Base-by-base conservation (phyloP, 1,140 invertebrate genomes). In the Oedothorax gibbosus region DNA sequence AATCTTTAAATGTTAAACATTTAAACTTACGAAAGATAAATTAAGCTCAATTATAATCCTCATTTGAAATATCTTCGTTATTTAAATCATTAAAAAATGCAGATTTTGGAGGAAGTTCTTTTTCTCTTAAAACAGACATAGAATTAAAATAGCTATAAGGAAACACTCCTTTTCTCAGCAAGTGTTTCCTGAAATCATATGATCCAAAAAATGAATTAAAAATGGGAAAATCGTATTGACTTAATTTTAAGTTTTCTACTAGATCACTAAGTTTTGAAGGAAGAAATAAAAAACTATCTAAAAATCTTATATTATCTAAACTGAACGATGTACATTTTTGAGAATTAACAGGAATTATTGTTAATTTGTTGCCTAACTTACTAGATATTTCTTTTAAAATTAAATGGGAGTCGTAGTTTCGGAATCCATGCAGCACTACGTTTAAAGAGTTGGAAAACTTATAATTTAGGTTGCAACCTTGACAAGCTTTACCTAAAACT, bases 131-230 rank as follows among this genome's bases (percentile, higher is more conserved):
- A 64, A 75, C 86, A 3, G 86, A 71, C 20, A 56, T 77, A 4
- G 15, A 50, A 49, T 87, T 72, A 15, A 87, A 85, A 69, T 88
- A 88, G 49, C 87, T 86, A 79, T 88, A 88, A 10, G 87, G 87
- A 65, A 64, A 66, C 7, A 60, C 51, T n/a, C 72, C 51, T 69
- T 69, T 69, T 64, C 62, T 3, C 53, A 35, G 20, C 54, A 78
- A 78, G 11, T 54, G 0, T n/a, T 51, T 10, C 0, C 15, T 64
- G 53, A 51, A 49, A 0, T 11, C 14, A 69, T 9, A 50, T 49
- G 66, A 56, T 2, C 2, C 14, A 78, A 78, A 68, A 68, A 79
- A 79, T 51, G n/a, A 53, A 35, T 79, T 68, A 79, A 79, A 79
- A 35, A 68, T 68, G 20, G 12, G 8, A 68, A 79, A 79, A 2